Percentiles rank a stretch among this genome's conserved stretches.
phyloP scores from a whole-genome alignment of 1,140 invertebrate species.

The Sminthurinus signatus region DNA sequence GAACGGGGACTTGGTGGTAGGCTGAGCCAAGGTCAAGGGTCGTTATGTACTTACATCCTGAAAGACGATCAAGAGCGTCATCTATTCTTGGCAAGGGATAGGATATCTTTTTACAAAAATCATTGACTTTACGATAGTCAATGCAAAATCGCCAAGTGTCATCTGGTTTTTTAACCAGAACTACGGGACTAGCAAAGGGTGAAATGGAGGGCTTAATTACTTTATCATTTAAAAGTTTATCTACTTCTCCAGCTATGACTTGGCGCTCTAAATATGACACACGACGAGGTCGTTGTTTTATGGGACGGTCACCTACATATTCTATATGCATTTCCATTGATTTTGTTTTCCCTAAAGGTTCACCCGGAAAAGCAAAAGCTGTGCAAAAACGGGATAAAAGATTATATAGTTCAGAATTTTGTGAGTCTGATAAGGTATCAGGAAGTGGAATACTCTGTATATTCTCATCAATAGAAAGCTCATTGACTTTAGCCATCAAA shows the following conservation, averaged over 20 bases:
- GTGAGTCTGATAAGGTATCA: too few species aligned
- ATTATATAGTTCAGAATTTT: too few species aligned
- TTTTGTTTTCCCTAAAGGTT: too few species aligned
- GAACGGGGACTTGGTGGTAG: constrained; percentile 27
- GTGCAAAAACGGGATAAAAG: too few species aligned
- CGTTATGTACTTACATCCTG: neutral
- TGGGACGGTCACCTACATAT: neutral
- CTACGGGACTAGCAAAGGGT: constrained; percentile 32
- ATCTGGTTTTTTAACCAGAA: constrained; percentile 36
- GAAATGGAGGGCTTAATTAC: constrained; percentile 33
- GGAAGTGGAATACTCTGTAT: too few species aligned
- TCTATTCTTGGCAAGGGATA: constrained; percentile 9
- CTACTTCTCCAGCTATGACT: constrained; percentile 9
- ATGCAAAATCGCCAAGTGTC: constrained; percentile 21
- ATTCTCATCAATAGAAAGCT: too few species aligned
- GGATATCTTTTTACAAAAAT: neutral
- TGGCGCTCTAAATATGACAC: neutral
- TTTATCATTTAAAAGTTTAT: constrained; percentile 34
- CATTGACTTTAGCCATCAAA: too few species aligned
- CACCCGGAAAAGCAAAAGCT: too few species aligned
- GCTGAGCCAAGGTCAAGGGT: constrained; percentile 15
- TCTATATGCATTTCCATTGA: neutral
- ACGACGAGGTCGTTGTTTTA: constrained; percentile 15
- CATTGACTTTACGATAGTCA: constrained; percentile 28
- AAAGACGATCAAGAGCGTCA: constrained; percentile 15